These are phyloP conservation scores for Mesochorus sp. DNA, from an alignment of 2,888 invertebrate genomes.

Conservation along the genomic window DNA sequence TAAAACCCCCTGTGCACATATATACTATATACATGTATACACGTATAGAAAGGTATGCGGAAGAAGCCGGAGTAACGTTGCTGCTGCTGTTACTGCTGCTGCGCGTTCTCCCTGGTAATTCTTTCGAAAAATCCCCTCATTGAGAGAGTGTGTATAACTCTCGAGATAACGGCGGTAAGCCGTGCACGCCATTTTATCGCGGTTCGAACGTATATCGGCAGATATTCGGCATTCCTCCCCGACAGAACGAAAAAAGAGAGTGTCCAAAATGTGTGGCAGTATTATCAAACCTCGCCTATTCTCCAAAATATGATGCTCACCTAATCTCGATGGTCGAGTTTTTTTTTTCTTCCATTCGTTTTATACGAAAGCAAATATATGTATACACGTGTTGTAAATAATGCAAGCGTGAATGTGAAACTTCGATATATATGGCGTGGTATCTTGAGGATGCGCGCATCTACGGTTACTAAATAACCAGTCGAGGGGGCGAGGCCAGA, in stretches of 20 bases:
- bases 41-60: neutral
- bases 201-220: slow-evolving; percentile 22
- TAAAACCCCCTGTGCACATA: slow-evolving; percentile 38
- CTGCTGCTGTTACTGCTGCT: no score
- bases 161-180: slow-evolving; percentile 23
- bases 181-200: slow-evolving; percentile 19
- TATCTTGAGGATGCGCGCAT: slow-evolving; percentile 64
- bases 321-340: no score
- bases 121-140: slow-evolving; percentile 39
- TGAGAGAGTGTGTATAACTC: neutral
- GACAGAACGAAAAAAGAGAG: no score
- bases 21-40: neutral
- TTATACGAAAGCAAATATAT: no score
- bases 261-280: no score
- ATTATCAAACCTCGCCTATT: no score
- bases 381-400: no score
- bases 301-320: no score
- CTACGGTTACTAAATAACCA: slow-evolving; percentile 72
- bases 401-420: no score
- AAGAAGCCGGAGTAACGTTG: neutral
- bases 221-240: no score
- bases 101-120: slow-evolving; percentile 30
- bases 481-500: slow-evolving; percentile 12
- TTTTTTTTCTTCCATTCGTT: no score
- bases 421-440: no score